These are phyloP conservation scores for Daphoenositta chrysoptera DNA, from an alignment of 2,113 vertebrate species.

Conservation along the genomic window DNA sequence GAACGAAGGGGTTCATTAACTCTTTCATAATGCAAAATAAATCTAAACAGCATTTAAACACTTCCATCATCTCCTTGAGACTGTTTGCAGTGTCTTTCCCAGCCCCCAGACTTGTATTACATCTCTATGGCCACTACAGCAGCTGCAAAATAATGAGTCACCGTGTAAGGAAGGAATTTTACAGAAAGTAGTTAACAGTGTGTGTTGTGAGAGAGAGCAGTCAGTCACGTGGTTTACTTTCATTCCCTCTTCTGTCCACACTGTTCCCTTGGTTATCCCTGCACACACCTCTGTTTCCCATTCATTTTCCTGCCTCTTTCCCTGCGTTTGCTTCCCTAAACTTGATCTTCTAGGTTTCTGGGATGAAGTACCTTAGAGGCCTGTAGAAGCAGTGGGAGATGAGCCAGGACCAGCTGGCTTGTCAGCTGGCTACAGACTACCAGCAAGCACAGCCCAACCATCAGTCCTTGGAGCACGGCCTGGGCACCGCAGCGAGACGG, in stretches of 20 bases:
- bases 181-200: not conserved
- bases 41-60: not conserved
- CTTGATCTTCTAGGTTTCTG: slow-evolving; percentile 40
- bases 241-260: not conserved
- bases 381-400: slow-evolving; percentile 6
- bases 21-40: not conserved
- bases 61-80: not conserved
- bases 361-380: slow-evolving; percentile 1
- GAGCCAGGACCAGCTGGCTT: slow-evolving; percentile 16
- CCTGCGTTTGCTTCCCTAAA: not conserved
- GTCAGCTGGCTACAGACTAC: not conserved
- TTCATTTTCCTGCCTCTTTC: not conserved
- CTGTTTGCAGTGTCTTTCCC: not conserved
- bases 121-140: not conserved
- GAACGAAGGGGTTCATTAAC: not conserved
- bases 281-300: not conserved
- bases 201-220: not conserved
- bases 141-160: slow-evolving; percentile 25
- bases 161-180: not conserved
- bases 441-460: not conserved
- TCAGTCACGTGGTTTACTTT: not conserved
- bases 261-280: not conserved
- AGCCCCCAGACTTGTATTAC: not conserved
- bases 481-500: not conserved
- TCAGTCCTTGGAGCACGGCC: not conserved